These are phyloP conservation scores for Aleiodes sp. DNA, from an alignment of 1,140 invertebrate species.

Conservation along the genomic window DNA sequence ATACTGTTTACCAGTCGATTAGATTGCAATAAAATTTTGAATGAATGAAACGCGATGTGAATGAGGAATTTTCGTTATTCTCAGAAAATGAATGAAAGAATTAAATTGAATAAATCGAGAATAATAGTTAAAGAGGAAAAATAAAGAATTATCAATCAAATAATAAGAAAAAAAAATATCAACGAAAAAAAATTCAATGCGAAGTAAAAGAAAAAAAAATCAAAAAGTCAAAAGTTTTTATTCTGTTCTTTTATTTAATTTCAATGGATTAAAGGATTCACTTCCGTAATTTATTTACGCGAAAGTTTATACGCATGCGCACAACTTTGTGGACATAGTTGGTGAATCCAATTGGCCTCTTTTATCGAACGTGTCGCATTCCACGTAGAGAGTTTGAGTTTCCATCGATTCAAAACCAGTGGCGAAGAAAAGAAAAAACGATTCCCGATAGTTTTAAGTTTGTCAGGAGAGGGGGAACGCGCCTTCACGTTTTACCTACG, in stretches of 20 bases:
- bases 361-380: slow-evolving; percentile 42
- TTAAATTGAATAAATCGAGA: not conserved
- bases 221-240: not conserved
- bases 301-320: slow-evolving; percentile 1
- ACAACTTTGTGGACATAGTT: slow-evolving; percentile 2
- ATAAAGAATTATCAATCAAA: slow-evolving; percentile 25
- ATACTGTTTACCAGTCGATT: slow-evolving; percentile 7
- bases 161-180: slow-evolving; percentile 23
- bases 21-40: not conserved
- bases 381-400: slow-evolving; percentile 43
- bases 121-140: not conserved
- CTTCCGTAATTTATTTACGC: slow-evolving; percentile 6
- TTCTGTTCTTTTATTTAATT: slow-evolving; percentile 14
- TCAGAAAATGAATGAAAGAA: not conserved
- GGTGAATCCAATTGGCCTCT: slow-evolving; percentile 54
- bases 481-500: slow-evolving; percentile 9
- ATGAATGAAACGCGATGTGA: slow-evolving; percentile 3
- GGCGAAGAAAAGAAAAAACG: not conserved
- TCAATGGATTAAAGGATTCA: slow-evolving; percentile 1
- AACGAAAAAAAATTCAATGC: not conserved
- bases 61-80: slow-evolving; percentile 17
- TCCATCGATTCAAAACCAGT: slow-evolving; percentile 20
- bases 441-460: not conserved
- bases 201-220: not conserved
- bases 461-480: not conserved